Base-by-base conservation (phyloP, 2,888 invertebrate genomes). In the Lasioglossum villosulum region DNA sequence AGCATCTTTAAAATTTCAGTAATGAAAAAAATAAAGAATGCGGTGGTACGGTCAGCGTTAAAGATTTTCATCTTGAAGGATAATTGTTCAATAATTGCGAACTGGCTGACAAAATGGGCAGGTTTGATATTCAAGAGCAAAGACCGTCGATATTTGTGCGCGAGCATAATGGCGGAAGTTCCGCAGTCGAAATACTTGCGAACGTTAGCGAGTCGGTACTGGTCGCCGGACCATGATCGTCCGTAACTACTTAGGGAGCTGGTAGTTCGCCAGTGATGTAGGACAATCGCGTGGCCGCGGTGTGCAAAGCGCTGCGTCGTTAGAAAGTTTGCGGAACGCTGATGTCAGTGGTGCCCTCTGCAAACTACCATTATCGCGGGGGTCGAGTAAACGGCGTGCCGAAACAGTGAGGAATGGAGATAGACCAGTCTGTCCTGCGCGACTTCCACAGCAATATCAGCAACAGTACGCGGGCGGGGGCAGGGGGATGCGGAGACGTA, bases 291-390 rank as follows among this genome's bases (percentile, higher is more conserved):
- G 70, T 14, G 42, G 34, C 66, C 66, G 34, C 1, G n/a, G 45
- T 16, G 63, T 16, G 63, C 71, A 72, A 81, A 81, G 37, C 30
- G 77, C 30, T 63, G 48, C 37, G 48, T 77, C 56, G 77, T 74
- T 82, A 71, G 59, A 75, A 80, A 80, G 59, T 80, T 80, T 71
- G 52, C 30, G 81, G 23, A 72, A 48, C 73, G 34, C 73, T 52
- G 73, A 34, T 30, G 63, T 71, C 78, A 70, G 37, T 10, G 59
- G 48, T 66, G 72, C 37, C 30, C 66, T 30, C 66, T 63, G 45
- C 39, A 72, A 78, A 78, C 78, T 72, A 52, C 30, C 66, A 73
- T 78, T 72, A 72, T 39, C 63, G 39, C 10, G 56, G 8, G 8
- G 23, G 42, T 72, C n/a, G 39, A 19, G 23, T 12, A 45, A 71